phyloP scores from a whole-genome alignment of 2,113 vertebrate species.

The Rana temporaria region DNA sequence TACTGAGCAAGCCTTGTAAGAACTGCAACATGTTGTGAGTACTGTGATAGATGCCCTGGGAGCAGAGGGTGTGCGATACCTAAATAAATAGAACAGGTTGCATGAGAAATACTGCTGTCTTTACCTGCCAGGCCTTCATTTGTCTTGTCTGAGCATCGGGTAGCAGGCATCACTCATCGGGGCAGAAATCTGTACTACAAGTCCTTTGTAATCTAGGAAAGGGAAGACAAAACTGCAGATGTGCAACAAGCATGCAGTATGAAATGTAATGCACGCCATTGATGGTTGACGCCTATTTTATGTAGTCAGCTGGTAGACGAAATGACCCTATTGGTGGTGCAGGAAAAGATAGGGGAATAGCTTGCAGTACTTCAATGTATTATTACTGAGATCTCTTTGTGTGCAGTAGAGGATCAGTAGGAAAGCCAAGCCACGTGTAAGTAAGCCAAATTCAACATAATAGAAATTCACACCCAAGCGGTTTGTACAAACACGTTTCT shows the following conservation, averaged over 20 bases:
- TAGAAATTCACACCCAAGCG: slow-evolving; percentile 29
- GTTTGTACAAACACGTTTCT: slow-evolving; percentile 5
- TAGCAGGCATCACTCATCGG: background rate
- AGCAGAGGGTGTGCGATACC: slow-evolving; percentile 16
- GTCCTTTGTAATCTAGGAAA: background rate
- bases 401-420: background rate
- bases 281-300: background rate
- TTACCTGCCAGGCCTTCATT: slow-evolving; percentile 2
- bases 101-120: background rate
- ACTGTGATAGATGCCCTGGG: slow-evolving; percentile 24
- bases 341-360: background rate
- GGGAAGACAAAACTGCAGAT: background rate
- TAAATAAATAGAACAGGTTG: background rate
- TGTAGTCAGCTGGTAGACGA: background rate
- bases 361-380: background rate
- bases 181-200: background rate
- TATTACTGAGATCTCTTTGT: slow-evolving; percentile 15
- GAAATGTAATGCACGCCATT: background rate
- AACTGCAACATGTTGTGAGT: slow-evolving; percentile 45
- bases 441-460: slow-evolving; percentile 2
- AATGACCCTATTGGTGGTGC: background rate
- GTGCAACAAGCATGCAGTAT: background rate
- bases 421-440: slow-evolving; percentile 26
- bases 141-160: background rate
- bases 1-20: slow-evolving; percentile 5